phyloP scores from a whole-genome alignment of 2,888 invertebrate species.

The Adela reaumurella region DNA sequence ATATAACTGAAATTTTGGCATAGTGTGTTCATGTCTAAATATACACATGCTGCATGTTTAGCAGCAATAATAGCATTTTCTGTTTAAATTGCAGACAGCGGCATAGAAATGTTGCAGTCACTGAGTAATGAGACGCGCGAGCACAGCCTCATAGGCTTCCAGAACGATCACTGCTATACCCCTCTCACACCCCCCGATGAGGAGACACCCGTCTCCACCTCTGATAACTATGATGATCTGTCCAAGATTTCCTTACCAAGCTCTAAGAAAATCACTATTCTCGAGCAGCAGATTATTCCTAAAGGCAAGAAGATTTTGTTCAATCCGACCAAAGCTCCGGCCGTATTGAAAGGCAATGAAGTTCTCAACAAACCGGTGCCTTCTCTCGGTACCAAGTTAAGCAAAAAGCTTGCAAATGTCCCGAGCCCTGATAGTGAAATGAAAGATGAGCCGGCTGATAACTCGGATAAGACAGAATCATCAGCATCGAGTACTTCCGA shows the following conservation, averaged over 20 bases:
- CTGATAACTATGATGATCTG: slow-evolving; percentile 35
- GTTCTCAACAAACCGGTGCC: slow-evolving; percentile 34
- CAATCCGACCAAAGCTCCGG: slow-evolving; percentile 29
- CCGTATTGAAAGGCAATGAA: slow-evolving; percentile 40
- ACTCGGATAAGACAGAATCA: slow-evolving; percentile 50
- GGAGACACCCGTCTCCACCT: slow-evolving; percentile 29
- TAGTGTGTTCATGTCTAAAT: no score
- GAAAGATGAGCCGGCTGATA: slow-evolving; percentile 25
- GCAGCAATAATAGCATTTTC: no score
- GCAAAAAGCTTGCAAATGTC: neutral
- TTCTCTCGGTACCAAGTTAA: slow-evolving; percentile 21
- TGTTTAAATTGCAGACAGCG: slow-evolving; percentile 45
- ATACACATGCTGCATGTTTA: no score
- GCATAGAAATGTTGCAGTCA: slow-evolving; percentile 50
- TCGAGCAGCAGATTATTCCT: slow-evolving; percentile 48
- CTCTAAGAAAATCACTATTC: slow-evolving; percentile 46
- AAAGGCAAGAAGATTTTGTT: slow-evolving; percentile 45
- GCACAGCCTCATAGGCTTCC: slow-evolving; percentile 60
- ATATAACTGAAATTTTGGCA: no score
- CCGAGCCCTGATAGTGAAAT: slow-evolving; percentile 11
- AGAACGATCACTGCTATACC: slow-evolving; percentile 81
- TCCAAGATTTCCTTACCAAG: slow-evolving; percentile 32
- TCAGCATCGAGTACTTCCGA: slow-evolving; percentile 45
- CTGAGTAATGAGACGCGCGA: slow-evolving; percentile 47
- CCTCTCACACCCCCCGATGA: slow-evolving; percentile 64